Percentiles rank a stretch among this genome's conserved stretches.
phyloP scores from a whole-genome alignment of 2,113 vertebrate species.

The Phaethon lepturus region DNA sequence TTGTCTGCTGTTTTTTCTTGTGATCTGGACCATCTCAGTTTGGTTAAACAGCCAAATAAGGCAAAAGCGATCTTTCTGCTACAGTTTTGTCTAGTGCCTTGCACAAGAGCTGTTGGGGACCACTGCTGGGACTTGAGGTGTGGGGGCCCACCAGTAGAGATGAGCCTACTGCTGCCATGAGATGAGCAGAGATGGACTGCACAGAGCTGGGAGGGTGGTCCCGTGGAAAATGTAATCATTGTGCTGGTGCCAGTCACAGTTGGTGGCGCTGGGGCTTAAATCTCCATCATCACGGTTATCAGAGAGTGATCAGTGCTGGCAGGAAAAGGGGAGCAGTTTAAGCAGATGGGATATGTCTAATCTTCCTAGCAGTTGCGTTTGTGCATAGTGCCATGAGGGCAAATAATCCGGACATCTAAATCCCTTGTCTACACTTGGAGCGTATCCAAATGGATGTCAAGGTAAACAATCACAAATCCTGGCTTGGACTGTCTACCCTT shows the following conservation, averaged over 20 bases:
- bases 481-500: conserved; percentile 2
- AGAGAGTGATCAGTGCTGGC: neutral
- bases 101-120: neutral
- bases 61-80: neutral
- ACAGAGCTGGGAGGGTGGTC: neutral
- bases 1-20: conserved; percentile 8
- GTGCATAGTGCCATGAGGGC: conserved; percentile 7
- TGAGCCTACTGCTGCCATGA: neutral
- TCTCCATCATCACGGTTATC: conserved; percentile 17
- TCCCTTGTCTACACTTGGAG: conserved; percentile 61
- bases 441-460: conserved; percentile 57
- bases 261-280: conserved; percentile 26
- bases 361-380: conserved; percentile 43
- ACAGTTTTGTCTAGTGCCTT: neutral
- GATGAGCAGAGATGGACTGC: neutral
- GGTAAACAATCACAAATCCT: conserved; percentile 51
- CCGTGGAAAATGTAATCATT: neutral
- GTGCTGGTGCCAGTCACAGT: neutral
- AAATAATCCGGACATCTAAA: conserved; percentile 65
- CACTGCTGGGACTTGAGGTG: neutral
- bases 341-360: conserved; percentile 52
- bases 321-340: conserved; percentile 50
- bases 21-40: neutral
- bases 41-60: conserved; percentile 8
- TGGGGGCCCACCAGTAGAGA: neutral